Conservation (phyloP, 2,888 invertebrate genomes). For the Cheilosia variabilis region DNA sequence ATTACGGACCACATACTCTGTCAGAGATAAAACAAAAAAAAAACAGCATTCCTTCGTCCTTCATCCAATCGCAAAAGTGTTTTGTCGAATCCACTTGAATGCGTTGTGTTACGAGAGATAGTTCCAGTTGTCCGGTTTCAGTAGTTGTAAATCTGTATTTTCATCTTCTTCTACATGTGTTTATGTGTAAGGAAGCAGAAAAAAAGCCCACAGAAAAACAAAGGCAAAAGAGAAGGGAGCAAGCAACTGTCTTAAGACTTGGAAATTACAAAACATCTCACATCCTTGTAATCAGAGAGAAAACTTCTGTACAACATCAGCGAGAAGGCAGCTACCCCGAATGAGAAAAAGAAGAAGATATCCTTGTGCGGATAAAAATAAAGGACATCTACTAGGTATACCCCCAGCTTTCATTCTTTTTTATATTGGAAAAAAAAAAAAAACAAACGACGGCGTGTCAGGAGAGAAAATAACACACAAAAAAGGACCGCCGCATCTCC, state of each 20-base stretch:
- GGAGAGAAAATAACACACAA: constrained; percentile 28
- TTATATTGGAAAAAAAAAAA: constrained; percentile 23
- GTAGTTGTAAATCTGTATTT: constrained; percentile 48
- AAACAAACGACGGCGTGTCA: constrained; percentile 37
- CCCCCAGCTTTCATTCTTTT: constrained; percentile 23
- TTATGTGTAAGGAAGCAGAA: constrained; percentile 8
- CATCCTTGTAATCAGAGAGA: constrained; percentile 66
- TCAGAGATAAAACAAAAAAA: background rate
- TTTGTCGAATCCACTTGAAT: constrained; percentile 51
- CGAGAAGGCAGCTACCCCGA: constrained; percentile 16
- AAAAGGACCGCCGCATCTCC: constrained; percentile 57
- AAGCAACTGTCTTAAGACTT: constrained; percentile 47
- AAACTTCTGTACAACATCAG: constrained; percentile 59
- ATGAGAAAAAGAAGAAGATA: constrained; percentile 19
- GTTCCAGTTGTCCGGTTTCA: constrained; percentile 55
- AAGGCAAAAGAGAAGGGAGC: background rate
- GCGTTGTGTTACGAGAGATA: constrained; percentile 46
- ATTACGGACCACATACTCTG: constrained; percentile 30
- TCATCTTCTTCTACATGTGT: constrained; percentile 45
- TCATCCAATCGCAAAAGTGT: constrained; percentile 46
- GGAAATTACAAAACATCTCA: constrained; percentile 71
- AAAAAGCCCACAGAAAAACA: constrained; percentile 11
- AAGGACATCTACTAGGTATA: constrained; percentile 40
- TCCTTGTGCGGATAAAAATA: constrained; percentile 62
- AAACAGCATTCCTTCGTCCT: background rate